phyloP scores from a whole-genome alignment of 2,797 vertebrate genomes.

The Hapalemur alaotrensis region DNA sequence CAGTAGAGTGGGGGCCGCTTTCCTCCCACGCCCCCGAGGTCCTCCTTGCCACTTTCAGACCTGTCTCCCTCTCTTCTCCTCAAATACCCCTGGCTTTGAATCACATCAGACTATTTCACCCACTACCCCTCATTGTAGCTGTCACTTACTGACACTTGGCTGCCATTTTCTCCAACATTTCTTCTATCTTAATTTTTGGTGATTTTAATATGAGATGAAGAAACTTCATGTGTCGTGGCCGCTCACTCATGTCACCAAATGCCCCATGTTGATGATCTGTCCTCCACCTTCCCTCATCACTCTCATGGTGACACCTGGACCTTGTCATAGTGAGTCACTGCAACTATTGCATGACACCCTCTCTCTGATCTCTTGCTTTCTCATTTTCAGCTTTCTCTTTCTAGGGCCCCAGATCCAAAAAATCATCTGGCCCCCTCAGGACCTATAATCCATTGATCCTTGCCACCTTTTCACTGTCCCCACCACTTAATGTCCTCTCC shows the following conservation, averaged over 20 bases:
- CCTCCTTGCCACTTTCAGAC: background rate
- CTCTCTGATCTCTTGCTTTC: background rate
- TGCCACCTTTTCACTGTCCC: background rate
- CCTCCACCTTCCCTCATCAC: background rate
- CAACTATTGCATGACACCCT: background rate
- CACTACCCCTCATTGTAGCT: background rate
- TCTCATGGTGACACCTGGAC: background rate
- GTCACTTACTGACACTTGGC: background rate
- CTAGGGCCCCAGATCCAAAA: background rate
- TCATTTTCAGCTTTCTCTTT: background rate
- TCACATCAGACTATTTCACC: background rate
- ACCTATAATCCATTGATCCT: background rate
- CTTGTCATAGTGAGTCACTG: background rate
- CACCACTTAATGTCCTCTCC: background rate
- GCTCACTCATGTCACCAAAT: background rate
- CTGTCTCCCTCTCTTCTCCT: background rate
- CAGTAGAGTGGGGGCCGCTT: background rate
- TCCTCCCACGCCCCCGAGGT: background rate
- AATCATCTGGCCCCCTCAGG: background rate
- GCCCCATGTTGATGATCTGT: background rate
- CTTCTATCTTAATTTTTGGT: background rate
- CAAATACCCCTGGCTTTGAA: background rate
- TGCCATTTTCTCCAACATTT: background rate
- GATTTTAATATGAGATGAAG: background rate
- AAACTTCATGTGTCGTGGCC: background rate